Base-by-base conservation (phyloP, 2,797 vertebrate genomes). In the Coregonus sp. region DNA sequence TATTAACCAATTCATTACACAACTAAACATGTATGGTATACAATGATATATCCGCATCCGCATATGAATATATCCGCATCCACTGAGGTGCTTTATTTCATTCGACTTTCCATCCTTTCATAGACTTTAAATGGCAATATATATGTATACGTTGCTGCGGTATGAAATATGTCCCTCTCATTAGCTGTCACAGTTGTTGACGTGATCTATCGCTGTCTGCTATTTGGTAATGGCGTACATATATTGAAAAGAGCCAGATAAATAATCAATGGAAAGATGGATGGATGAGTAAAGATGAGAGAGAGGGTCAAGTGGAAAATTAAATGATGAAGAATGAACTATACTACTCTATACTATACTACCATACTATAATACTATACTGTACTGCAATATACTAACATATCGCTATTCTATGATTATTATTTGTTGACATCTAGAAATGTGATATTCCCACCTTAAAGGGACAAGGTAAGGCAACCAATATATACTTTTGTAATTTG, bases 201-300 rank as follows among this genome's bases (percentile, higher is more conserved):
- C 82, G 81, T 91, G 91, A 93, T 88, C 80, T 87, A 86, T 86
- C 82, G 81, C 69, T 72, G 81, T 81, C 89, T 82, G 88, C 84
- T 90, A 78, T 86, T 90, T 87, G 83, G 89, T 89, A 91, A 92
- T 90, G 81, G 81, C 83, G 88, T 84, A 82, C 86, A 90, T 90
- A 83, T 31, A 12, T 47, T 47, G 40, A 47, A 29, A 11, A 29
- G 83, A 84, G 86, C 59, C 85, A 75, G 73, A 75, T 78, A 86
- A 86, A 86, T 89, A 88, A 93, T 93, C 93, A 87, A 92, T 92
- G 88, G 78, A 75, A 47, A 83, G 84, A 87, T 81, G 81, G 82
- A 87, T 85, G 85, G 81, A 84, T 72, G 82, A 85, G 85, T 81
- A 74, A 82, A 84, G 40, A 47, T 77, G 70, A 29, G 29, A 40